These are phyloP conservation scores for Sander vitreus DNA, from an alignment of 2,113 vertebrate species.

Conservation along the genomic window DNA sequence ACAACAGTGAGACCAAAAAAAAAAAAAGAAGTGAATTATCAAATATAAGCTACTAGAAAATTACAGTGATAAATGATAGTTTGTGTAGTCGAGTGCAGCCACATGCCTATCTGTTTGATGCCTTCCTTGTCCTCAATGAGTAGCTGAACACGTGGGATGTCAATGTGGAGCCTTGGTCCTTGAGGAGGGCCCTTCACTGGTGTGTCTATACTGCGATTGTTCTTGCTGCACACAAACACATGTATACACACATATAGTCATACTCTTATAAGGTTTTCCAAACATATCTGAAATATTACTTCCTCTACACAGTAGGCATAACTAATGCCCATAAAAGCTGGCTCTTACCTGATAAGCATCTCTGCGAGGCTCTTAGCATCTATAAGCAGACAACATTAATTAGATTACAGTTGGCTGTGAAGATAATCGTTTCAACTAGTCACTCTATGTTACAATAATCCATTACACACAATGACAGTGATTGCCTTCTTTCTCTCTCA, in stretches of 20 bases:
- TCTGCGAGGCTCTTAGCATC: slow-evolving; percentile 99
- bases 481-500: slow-evolving; percentile 73
- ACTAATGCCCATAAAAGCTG: background rate
- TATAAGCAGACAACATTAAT: slow-evolving; percentile 72
- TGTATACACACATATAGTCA: slow-evolving; percentile 33
- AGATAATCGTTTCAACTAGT: slow-evolving; percentile 31
- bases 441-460: background rate
- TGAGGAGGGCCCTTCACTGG: slow-evolving; percentile 97
- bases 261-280: background rate
- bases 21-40: fast-evolving
- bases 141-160: slow-evolving; percentile 97
- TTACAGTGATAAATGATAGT: background rate
- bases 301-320: background rate
- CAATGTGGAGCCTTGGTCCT: slow-evolving; percentile 96
- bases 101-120: slow-evolving; percentile 96
- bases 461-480: background rate
- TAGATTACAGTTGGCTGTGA: slow-evolving; percentile 34
- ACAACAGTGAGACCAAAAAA: background rate
- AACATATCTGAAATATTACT: background rate
- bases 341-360: slow-evolving; percentile 96
- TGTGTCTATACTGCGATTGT: slow-evolving; percentile 98
- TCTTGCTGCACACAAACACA: slow-evolving; percentile 89
- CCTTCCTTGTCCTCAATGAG: slow-evolving; percentile 99
- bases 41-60: background rate
- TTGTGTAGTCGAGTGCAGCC: background rate